These are phyloP conservation scores for Listronotus bonariensis DNA, from an alignment of 1,140 invertebrate species.

Conservation along the genomic window DNA sequence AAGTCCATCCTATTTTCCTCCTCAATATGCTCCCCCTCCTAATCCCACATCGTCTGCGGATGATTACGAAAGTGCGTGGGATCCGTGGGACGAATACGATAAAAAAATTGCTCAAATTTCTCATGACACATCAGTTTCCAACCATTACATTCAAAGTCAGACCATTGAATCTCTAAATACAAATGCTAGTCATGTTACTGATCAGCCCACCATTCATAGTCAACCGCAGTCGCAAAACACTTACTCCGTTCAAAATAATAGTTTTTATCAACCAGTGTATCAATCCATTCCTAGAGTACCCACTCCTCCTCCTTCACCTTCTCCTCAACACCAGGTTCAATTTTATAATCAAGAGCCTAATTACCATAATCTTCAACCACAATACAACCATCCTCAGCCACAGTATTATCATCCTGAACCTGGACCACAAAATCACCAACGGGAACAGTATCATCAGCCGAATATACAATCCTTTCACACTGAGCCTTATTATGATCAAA, in stretches of 20 bases:
- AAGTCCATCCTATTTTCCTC: constrained; percentile 37
- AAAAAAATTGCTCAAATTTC: constrained; percentile 44
- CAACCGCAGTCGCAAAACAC: constrained; percentile 32
- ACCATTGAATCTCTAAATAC: constrained; percentile 51
- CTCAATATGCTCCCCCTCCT: constrained; percentile 25
- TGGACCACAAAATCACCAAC: neutral
- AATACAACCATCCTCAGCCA: neutral
- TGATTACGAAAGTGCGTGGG: constrained; percentile 49
- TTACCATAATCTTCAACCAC: neutral
- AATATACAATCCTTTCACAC: neutral
- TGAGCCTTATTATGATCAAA: constrained; percentile 1
- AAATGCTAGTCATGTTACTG: constrained; percentile 42
- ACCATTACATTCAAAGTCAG: constrained; percentile 31
- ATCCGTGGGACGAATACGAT: constrained; percentile 64
- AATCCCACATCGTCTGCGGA: constrained; percentile 34
- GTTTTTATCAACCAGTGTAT: constrained; percentile 15
- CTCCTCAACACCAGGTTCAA: neutral
- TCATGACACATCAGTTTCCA: constrained; percentile 4
- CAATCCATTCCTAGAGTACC: constrained; percentile 9
- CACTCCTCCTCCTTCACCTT: constrained; percentile 12
- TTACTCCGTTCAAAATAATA: constrained; percentile 23
- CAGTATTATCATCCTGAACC: neutral
- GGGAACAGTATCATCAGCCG: neutral
- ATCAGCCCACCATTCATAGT: constrained; percentile 32
- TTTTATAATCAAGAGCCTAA: too few relatives aligned